Conservation (phyloP, 64 coral and sea anemone genomes). For the Porites australiensis region DNA sequence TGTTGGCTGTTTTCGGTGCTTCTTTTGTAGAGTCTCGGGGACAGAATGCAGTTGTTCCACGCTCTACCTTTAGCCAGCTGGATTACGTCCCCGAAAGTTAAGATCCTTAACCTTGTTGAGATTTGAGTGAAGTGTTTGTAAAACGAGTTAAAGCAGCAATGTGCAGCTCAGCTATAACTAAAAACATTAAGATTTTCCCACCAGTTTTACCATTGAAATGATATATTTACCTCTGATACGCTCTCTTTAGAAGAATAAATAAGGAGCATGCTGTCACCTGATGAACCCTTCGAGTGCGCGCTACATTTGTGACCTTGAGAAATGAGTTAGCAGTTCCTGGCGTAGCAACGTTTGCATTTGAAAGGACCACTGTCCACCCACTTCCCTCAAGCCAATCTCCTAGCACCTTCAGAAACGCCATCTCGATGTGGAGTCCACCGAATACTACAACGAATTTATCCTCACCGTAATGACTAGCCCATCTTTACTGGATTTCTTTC, state of each 20-base stretch:
- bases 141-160: too few species aligned
- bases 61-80: too few species aligned
- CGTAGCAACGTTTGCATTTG: slow-evolving; percentile 34
- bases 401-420: slow-evolving; percentile 52
- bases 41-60: too few species aligned
- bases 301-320: slow-evolving; percentile 50
- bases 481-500: slow-evolving; percentile 54
- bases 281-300: slow-evolving; percentile 56
- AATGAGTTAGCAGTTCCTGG: slow-evolving; percentile 50
- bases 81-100: too few species aligned
- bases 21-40: too few species aligned
- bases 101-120: too few species aligned
- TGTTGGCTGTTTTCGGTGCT: too few species aligned
- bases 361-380: slow-evolving; percentile 40
- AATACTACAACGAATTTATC: slow-evolving; percentile 33
- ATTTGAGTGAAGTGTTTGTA: too few species aligned
- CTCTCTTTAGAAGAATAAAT: slow-evolving; percentile 14
- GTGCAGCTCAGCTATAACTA: too few species aligned
- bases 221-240: too few species aligned
- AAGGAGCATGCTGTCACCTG: slow-evolving; percentile 19
- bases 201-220: too few species aligned
- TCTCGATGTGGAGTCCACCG: slow-evolving; percentile 46
- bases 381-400: slow-evolving; percentile 73
- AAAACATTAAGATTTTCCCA: too few species aligned
- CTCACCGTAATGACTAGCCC: slow-evolving; percentile 12